A percentile compares a stretch with the other conserved stretches of the same genome.
Conservation (phyloP, 2,113 vertebrate genomes). For the Corythornis vintsioides region DNA sequence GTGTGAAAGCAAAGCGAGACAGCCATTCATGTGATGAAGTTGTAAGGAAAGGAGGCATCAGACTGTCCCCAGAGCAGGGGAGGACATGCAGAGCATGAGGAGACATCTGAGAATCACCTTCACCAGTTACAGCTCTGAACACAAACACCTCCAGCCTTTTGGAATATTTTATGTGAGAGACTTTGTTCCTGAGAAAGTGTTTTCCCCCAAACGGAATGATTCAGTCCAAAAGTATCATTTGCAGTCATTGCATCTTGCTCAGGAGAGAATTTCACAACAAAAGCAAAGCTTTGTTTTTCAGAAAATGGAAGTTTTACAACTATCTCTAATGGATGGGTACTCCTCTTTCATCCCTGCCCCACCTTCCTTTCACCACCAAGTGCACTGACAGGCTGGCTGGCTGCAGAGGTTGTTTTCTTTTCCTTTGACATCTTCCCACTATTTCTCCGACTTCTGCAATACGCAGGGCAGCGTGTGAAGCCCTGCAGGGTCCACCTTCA, state of each 20-base stretch:
- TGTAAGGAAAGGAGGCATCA: background rate
- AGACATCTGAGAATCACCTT: background rate
- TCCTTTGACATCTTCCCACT: background rate
- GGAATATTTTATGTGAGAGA: background rate
- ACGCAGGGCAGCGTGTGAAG: rapidly evolving
- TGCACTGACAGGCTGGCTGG: background rate
- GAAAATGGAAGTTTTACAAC: background rate
- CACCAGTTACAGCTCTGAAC: background rate
- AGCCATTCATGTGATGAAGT: rapidly evolving
- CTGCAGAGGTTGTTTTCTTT: background rate
- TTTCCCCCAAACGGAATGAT: background rate
- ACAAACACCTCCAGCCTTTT: background rate
- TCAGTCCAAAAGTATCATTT: background rate
- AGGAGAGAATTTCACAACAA: background rate
- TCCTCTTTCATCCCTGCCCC: background rate
- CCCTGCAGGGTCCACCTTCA: background rate
- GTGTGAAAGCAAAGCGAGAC: background rate
- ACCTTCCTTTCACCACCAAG: background rate
- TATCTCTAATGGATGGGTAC: background rate
- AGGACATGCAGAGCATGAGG: background rate
- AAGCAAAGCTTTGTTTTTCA: background rate
- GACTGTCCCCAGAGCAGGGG: background rate
- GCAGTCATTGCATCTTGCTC: background rate
- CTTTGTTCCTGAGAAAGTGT: background rate
- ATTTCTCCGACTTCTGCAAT: background rate